Conservation (phyloP, 2,113 vertebrate genomes). For the Colossoma macropomum region DNA sequence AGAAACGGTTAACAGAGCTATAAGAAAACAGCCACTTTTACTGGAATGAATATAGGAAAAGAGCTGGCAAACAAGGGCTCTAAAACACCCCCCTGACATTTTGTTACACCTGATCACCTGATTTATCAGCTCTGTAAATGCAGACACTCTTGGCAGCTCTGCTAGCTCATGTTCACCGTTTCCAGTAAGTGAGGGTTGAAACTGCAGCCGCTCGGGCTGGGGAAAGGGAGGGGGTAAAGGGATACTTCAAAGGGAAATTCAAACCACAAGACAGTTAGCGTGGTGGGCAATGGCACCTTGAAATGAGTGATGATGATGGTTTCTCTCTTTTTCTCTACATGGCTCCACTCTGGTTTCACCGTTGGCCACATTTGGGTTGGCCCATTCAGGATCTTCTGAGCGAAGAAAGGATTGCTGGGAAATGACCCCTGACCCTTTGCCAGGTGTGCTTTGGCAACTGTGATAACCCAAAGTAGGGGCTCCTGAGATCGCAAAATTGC, state of each 20-base stretch:
- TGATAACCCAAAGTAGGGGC: slow-evolving; percentile 13
- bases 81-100: not conserved
- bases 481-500: not conserved
- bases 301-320: slow-evolving; percentile 37
- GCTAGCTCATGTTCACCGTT: slow-evolving; percentile 49
- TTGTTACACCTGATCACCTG: not conserved
- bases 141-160: slow-evolving; percentile 24
- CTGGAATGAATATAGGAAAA: not conserved
- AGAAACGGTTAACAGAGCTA: not conserved
- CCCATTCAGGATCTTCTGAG: slow-evolving; percentile 16
- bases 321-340: not conserved
- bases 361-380: not conserved
- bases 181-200: slow-evolving; percentile 51
- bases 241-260: slow-evolving; percentile 51
- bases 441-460: slow-evolving; percentile 2
- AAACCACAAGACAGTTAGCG: slow-evolving; percentile 26
- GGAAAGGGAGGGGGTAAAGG: slow-evolving; percentile 10
- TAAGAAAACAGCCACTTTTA: not conserved
- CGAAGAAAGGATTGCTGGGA: slow-evolving; percentile 2
- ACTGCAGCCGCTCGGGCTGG: slow-evolving; percentile 22
- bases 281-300: slow-evolving; percentile 49
- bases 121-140: slow-evolving; percentile 17
- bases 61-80: not conserved
- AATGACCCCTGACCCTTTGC: slow-evolving; percentile 5
- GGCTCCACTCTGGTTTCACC: slow-evolving; percentile 22